Evolutionary conservation across 1,140 invertebrate species (phyloP).

Genomic region (Acromyrmex echinatior): DNA sequence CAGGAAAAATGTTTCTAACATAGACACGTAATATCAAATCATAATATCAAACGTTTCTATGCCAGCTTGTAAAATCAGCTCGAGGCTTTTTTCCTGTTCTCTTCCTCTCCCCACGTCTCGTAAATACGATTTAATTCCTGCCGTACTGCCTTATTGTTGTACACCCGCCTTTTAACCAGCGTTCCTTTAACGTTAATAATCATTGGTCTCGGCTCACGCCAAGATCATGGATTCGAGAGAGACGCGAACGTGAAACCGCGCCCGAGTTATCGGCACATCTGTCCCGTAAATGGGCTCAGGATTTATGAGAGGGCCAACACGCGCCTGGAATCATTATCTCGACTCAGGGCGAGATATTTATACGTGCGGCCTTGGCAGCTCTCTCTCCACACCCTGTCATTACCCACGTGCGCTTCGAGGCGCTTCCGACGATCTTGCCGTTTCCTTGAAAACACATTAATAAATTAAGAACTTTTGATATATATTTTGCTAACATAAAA

Average conservation of each 20-base stretch:
- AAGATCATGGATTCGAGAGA: constrained; percentile 70
- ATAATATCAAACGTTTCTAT: not conserved
- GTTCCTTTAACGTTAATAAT: constrained; percentile 71
- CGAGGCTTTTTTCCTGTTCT: not conserved
- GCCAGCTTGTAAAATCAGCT: constrained; percentile 36
- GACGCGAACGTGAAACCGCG: constrained; percentile 74
- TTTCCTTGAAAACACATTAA: constrained; percentile 46
- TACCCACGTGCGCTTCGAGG: constrained; percentile 67
- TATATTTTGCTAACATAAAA: constrained; percentile 13
- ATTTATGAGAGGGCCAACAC: constrained; percentile 83
- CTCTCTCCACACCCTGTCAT: constrained; percentile 80
- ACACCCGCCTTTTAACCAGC: constrained; percentile 66
- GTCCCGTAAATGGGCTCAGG: constrained; percentile 83
- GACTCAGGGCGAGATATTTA: constrained; percentile 71
- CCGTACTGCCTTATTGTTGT: not conserved
- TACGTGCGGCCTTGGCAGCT: constrained; percentile 67
- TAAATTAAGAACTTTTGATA: constrained; percentile 10
- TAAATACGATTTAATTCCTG: constrained; percentile 41
- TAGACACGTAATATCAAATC: not conserved
- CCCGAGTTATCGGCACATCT: constrained; percentile 84
- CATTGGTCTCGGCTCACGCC: constrained; percentile 59
- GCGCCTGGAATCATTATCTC: constrained; percentile 83
- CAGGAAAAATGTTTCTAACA: constrained; percentile 1
- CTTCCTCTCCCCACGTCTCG: not conserved
- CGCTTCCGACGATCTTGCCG: constrained; percentile 56